Evolutionary conservation across 2,797 vertebrate genomes (phyloP).

Genomic region (Falco columbarius): DNA sequence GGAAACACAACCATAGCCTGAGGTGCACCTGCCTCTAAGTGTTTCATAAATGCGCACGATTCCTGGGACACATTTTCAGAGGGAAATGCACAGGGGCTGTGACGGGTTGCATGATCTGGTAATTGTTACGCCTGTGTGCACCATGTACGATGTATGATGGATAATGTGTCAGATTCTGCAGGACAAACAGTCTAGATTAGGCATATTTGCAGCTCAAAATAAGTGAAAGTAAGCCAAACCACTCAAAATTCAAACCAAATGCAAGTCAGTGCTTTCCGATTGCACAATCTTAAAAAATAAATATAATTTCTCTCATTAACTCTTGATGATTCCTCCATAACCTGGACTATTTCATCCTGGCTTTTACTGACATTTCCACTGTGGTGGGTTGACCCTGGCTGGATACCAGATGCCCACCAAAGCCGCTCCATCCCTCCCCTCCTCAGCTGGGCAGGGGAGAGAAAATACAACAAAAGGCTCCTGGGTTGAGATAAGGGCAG

Average conservation of each 20-base stretch:
- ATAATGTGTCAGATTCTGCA: neutral
- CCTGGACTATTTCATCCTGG: neutral
- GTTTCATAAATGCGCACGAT: neutral
- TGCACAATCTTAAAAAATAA: neutral
- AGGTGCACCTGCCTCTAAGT: neutral
- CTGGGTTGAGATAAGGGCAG: neutral
- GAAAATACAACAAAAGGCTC: neutral
- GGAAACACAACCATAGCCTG: neutral
- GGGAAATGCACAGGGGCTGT: neutral
- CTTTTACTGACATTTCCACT: neutral
- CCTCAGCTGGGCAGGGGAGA: neutral
- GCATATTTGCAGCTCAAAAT: neutral
- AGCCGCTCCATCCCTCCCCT: neutral
- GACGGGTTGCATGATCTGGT: neutral
- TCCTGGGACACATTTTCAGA: neutral
- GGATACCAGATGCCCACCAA: neutral
- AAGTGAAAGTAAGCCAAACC: neutral
- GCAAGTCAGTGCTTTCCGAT: neutral
- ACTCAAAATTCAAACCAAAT: slow-evolving; percentile 28
- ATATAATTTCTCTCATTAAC: neutral
- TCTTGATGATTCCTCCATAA: slow-evolving; percentile 18
- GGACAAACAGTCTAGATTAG: neutral
- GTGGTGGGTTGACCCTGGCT: neutral
- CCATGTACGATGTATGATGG: neutral
- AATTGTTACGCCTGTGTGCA: neutral